phyloP scores from a whole-genome alignment of 2,888 invertebrate species.

The Teleogryllus oceanicus region DNA sequence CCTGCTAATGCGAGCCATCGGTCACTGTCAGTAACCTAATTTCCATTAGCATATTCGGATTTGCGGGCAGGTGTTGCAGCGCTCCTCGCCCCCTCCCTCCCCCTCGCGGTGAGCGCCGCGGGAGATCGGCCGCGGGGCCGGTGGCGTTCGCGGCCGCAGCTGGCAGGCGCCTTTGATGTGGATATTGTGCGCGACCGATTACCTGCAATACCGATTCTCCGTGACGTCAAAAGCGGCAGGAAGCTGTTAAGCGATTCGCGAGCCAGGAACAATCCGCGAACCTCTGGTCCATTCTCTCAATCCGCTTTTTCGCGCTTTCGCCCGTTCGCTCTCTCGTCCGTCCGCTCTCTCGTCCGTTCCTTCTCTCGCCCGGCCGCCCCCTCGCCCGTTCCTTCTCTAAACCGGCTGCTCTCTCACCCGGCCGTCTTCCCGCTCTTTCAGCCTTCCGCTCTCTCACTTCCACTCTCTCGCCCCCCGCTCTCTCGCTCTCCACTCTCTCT shows the following conservation, averaged over 20 bases:
- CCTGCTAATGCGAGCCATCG: no score
- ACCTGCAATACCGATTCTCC: not conserved
- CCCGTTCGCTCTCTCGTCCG: not conserved
- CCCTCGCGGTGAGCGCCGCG: not conserved
- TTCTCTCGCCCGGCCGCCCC: not conserved
- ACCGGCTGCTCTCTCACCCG: not conserved
- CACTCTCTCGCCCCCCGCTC: no score
- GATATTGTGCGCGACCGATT: slow-evolving; percentile 1
- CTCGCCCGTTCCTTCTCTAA: not conserved
- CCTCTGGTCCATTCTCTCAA: no score
- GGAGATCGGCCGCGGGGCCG: not conserved
- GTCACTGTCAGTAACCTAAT: no score
- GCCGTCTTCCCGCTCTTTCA: no score
- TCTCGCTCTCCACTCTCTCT: no score
- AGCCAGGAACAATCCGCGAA: no score
- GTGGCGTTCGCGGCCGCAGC: not conserved
- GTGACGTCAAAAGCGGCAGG: not conserved
- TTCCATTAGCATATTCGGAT: no score
- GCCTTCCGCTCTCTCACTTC: no score
- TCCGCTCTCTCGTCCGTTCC: not conserved
- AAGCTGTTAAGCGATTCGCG: not conserved
- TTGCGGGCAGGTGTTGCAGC: no score
- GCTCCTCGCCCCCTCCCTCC: not conserved
- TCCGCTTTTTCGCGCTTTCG: no score
- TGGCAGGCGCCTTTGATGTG: not conserved